phyloP scores from a whole-genome alignment of 2,113 vertebrate species.

The Carettochelys insculpta region DNA sequence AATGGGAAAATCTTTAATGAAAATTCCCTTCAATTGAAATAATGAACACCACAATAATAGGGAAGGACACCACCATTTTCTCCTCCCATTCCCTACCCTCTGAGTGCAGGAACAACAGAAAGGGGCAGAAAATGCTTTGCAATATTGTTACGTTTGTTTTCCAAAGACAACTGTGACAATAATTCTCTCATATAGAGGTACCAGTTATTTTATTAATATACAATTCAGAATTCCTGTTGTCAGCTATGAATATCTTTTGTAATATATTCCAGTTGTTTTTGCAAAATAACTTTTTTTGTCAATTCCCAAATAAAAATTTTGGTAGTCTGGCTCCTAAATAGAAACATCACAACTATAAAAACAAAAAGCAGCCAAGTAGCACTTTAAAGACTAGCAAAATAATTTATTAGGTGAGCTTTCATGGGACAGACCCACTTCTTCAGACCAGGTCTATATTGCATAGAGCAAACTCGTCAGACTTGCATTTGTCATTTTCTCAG shows the following conservation, averaged over 20 bases:
- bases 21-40: not conserved
- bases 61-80: too few species aligned
- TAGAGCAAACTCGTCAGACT: not conserved
- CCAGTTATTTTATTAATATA: not conserved
- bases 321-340: not conserved
- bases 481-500: not conserved
- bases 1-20: not conserved
- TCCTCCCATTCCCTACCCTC: too few species aligned
- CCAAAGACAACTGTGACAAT: too few species aligned
- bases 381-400: too few species aligned
- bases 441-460: too few species aligned
- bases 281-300: not conserved
- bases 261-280: rapidly evolving
- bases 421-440: too few species aligned
- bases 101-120: too few species aligned
- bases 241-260: rapidly evolving
- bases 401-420: too few species aligned
- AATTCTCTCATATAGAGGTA: not conserved
- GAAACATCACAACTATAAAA: not conserved
- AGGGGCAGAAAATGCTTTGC: not conserved
- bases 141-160: not conserved
- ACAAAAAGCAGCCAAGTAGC: not conserved
- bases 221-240: not conserved
- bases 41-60: not conserved
- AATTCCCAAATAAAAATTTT: not conserved